Conservation (phyloP, 2,888 invertebrate species). For the Cataglyphis livida region DNA sequence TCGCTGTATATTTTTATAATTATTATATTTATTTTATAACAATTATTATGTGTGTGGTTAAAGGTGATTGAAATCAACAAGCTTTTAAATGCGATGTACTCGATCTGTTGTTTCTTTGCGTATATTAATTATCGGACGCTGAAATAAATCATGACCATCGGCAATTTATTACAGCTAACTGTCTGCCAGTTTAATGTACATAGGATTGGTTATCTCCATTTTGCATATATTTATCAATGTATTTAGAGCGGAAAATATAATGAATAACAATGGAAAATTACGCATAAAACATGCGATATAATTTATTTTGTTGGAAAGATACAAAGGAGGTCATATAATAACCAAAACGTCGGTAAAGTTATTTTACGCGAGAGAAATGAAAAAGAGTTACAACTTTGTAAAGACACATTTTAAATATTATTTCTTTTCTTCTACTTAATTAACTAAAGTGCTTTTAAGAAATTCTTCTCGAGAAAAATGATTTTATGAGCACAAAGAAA, state of each 20-base stretch:
- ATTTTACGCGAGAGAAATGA: constrained; percentile 5
- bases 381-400: background rate
- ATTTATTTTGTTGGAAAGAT: constrained; percentile 20
- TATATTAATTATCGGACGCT: constrained; percentile 46
- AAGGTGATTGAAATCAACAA: background rate
- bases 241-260: constrained; percentile 5
- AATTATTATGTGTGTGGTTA: background rate
- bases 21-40: background rate
- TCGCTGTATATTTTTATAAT: background rate
- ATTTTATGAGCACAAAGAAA: constrained; percentile 13
- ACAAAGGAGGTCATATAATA: background rate
- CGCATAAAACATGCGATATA: background rate
- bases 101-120: background rate
- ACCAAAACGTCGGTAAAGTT: background rate
- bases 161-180: constrained; percentile 15
- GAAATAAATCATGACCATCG: constrained; percentile 14
- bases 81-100: background rate
- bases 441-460: constrained; percentile 28
- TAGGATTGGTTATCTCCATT: background rate
- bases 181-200: constrained; percentile 24
- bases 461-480: constrained; percentile 14
- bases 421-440: constrained; percentile 30
- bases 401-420: constrained; percentile 29
- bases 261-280: constrained; percentile 10
- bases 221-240: background rate